These are phyloP conservation scores for Betta splendens DNA, from an alignment of 2,797 vertebrate genomes.

Conservation along the genomic window DNA sequence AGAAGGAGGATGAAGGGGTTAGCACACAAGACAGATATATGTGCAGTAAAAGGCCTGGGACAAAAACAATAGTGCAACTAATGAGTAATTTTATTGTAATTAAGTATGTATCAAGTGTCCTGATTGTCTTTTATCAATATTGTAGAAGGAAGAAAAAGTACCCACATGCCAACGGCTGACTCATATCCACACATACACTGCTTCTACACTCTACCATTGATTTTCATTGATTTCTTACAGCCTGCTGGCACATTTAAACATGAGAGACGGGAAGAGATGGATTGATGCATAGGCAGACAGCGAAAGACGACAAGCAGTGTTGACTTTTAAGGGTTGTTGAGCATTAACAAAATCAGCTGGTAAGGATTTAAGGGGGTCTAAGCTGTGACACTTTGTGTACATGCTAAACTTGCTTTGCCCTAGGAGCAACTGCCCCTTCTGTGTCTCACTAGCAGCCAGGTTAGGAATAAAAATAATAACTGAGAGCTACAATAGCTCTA, in stretches of 20 bases:
- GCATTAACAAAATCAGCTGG: constrained; percentile 51
- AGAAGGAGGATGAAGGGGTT: constrained; percentile 18
- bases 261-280: constrained; percentile 26
- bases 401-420: constrained; percentile 29
- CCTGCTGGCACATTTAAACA: constrained; percentile 51
- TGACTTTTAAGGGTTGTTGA: constrained; percentile 45
- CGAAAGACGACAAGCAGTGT: constrained; percentile 25
- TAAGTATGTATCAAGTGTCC: constrained; percentile 56
- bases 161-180: constrained; percentile 49
- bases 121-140: constrained; percentile 50
- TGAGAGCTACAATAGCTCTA: constrained; percentile 14
- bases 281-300: constrained; percentile 9
- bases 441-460: constrained; percentile 24
- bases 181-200: constrained; percentile 31
- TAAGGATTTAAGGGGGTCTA: constrained; percentile 55
- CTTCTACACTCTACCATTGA: constrained; percentile 54
- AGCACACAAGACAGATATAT: constrained; percentile 8
- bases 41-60: constrained; percentile 19
- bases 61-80: constrained; percentile 44
- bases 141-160: constrained; percentile 50
- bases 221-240: constrained; percentile 67
- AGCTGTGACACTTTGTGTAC: constrained; percentile 21
- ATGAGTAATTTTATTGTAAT: constrained; percentile 72
- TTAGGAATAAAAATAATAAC: constrained; percentile 36
- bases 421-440: constrained; percentile 8